Evolutionary conservation across 1,140 invertebrate species (phyloP), one percentile per base, ranked within the genome.

Genomic region (Papilio xuthus): DNA sequence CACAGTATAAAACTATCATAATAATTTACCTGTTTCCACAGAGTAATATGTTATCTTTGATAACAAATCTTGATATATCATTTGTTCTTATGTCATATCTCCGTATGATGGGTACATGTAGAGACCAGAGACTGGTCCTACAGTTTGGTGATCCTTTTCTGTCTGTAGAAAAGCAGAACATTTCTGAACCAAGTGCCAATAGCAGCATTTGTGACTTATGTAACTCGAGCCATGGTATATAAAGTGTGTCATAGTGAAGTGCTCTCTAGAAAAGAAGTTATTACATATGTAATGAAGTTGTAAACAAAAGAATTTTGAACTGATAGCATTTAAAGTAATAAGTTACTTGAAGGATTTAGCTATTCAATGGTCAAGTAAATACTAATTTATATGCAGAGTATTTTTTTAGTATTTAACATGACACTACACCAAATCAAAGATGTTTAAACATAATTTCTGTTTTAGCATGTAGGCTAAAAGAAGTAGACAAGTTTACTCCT

Each of bases 21-120:
- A 20, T 2, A 67, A 67, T 10, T 28, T 86, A 93, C 92, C 92
- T 93, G 74, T 93, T 93, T 74, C 90, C 92, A 88, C 91, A 93
- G 74, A 88, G 80, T 72, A 93, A 79, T 3, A 86, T 8, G 71
- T 87, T 81, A 60, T 89, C 84, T 78, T 84, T 89, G 10, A 90
- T 26, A 63, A 93, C 78, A 84, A 93, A 93, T 86, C 92, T 88
- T 79, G 91, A 92, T 76, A 93, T 90, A 79, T 93, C 92, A 88
- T 92, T 90, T 28, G 89, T 93, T 28, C 92, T 85, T 26, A 90
- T 79, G 85, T 92, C 92, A 85, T 83, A 56, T 81, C 91, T 88
- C 28, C 78, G 75, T 13, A 89, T 82, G 69, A 78, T 91, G 20
- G 91, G 92, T 12, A 92, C 88, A 60, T 85, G 63, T 69, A 92